Evolutionary conservation across 2,888 invertebrate genomes (phyloP).

Genomic region (Euplexia lucipara): DNA sequence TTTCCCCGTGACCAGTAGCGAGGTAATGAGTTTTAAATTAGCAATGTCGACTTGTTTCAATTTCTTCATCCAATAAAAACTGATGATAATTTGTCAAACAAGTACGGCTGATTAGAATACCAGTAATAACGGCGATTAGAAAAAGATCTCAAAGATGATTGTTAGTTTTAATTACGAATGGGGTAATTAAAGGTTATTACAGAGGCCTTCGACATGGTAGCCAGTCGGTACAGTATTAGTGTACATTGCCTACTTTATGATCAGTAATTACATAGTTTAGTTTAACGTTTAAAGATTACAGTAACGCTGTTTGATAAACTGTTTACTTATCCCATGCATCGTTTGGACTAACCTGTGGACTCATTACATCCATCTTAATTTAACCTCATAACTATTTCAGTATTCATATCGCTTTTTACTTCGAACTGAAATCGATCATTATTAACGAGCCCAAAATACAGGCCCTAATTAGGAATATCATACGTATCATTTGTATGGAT

Average conservation of each 20-base stretch:
- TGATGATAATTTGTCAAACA: slow-evolving; percentile 66
- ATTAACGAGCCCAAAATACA: slow-evolving; percentile 20
- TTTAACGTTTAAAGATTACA: slow-evolving; percentile 38
- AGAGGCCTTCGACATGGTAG: slow-evolving; percentile 44
- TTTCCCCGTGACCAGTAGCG: slow-evolving; percentile 56
- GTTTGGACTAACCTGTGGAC: slow-evolving; percentile 46
- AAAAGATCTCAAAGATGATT: slow-evolving; percentile 59
- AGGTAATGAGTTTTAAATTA: slow-evolving; percentile 64
- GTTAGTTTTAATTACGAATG: slow-evolving; percentile 57
- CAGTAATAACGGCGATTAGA: slow-evolving; percentile 56
- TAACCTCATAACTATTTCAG: slow-evolving; percentile 13
- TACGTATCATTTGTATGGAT: slow-evolving; percentile 40
- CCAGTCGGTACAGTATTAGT: slow-evolving; percentile 22
- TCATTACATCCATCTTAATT: slow-evolving; percentile 40
- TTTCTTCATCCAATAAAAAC: slow-evolving; percentile 61
- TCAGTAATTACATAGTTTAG: slow-evolving; percentile 33
- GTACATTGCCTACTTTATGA: slow-evolving; percentile 32
- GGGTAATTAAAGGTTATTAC: slow-evolving; percentile 58
- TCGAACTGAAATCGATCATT: background rate
- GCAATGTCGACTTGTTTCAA: slow-evolving; percentile 60
- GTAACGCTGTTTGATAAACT: background rate
- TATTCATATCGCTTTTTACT: slow-evolving; percentile 8
- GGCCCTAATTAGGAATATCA: slow-evolving; percentile 33
- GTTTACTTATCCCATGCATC: slow-evolving; percentile 42
- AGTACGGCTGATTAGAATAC: slow-evolving; percentile 62